Percentiles rank a stretch among this genome's conserved stretches.
Evolutionary conservation across 2,113 vertebrate genomes (phyloP).

Genomic region (Plectropomus leopardus): DNA sequence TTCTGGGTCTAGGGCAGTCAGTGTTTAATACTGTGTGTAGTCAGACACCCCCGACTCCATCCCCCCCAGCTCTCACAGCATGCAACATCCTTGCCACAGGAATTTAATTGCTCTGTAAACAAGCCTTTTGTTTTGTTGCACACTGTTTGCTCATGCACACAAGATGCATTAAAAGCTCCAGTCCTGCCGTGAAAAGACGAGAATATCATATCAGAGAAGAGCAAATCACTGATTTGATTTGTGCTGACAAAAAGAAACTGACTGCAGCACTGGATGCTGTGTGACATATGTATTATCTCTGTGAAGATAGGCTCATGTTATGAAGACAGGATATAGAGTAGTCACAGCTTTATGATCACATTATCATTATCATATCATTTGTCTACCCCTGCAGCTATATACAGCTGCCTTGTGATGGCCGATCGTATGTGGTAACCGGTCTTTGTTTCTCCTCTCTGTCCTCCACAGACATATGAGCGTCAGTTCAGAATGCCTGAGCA

Average conservation of each 20-base stretch:
- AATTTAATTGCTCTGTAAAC: conserved; percentile 84
- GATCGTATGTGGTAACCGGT: conserved; percentile 51
- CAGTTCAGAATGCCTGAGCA: conserved; percentile 91
- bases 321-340: conserved; percentile 51
- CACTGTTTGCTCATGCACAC: conserved; percentile 72
- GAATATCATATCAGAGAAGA: conserved; percentile 51
- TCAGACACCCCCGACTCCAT: conserved; percentile 56
- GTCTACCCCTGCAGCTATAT: conserved; percentile 40
- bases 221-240: conserved; percentile 59
- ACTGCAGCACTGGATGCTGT: conserved; percentile 29
- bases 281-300: conserved; percentile 23
- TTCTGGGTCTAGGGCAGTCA: conserved; percentile 28
- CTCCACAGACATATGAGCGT: conserved; percentile 91
- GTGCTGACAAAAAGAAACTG: conserved; percentile 45
- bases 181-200: conserved; percentile 56
- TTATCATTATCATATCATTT: conserved; percentile 52
- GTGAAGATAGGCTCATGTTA: conserved; percentile 18
- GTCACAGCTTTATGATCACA: conserved; percentile 47
- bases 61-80: conserved; percentile 72
- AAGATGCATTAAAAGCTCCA: conserved; percentile 71
- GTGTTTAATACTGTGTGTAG: conserved; percentile 61
- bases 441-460: conserved; percentile 64
- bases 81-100: conserved; percentile 82
- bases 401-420: conserved; percentile 44
- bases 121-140: conserved; percentile 77